These are phyloP conservation scores for Ranitomeya variabilis DNA, from an alignment of 2,113 vertebrate genomes.

Conservation along the genomic window DNA sequence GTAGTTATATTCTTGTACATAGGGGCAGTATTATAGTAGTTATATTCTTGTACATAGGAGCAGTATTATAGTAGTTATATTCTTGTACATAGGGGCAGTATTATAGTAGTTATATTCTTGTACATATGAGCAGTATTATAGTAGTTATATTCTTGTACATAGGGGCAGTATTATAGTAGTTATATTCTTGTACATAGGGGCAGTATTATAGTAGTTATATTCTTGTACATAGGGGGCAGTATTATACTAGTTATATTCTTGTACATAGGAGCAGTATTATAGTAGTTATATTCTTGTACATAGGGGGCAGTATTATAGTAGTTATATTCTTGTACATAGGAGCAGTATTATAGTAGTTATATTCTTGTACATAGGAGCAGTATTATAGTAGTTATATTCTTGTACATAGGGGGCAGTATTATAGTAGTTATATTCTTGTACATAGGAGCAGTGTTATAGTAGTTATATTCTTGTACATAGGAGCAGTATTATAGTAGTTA, in stretches of 20 bases:
- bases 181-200: not conserved
- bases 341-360: too few relatives aligned
- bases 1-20: slow-evolving; percentile 6
- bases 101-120: too few relatives aligned
- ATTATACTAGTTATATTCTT: not conserved
- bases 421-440: too few relatives aligned
- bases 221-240: not conserved
- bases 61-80: slow-evolving; percentile 10
- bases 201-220: slow-evolving; percentile 3
- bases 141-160: too few relatives aligned
- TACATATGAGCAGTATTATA: too few relatives aligned
- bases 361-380: too few relatives aligned
- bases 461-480: not conserved
- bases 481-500: slow-evolving; percentile 1
- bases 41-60: not conserved
- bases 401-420: too few relatives aligned
- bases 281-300: slow-evolving; percentile 2
- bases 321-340: not conserved
- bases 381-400: too few relatives aligned
- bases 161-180: too few relatives aligned
- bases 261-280: not conserved
- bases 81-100: not conserved
- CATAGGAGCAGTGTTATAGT: too few relatives aligned
- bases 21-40: slow-evolving; percentile 1
- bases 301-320: not conserved